Percentiles rank a stretch among this genome's conserved stretches.
Conservation (phyloP, 2,113 vertebrate species). For the Trichomycterus rosablanca region DNA sequence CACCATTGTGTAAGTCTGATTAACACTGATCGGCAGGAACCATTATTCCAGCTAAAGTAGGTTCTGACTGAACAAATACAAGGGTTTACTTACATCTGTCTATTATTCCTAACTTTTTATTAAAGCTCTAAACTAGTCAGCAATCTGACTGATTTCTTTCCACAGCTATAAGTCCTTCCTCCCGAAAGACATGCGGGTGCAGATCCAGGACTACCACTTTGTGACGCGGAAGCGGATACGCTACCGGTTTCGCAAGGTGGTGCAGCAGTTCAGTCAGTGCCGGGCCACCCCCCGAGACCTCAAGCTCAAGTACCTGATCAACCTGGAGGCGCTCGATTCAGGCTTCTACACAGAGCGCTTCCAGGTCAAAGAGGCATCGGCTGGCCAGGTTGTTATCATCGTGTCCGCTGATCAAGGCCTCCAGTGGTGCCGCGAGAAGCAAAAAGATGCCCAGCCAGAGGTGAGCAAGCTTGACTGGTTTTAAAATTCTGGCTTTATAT, state of each 20-base stretch:
- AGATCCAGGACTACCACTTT: constrained; percentile 92
- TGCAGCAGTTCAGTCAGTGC: constrained; percentile 92
- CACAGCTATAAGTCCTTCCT: constrained; percentile 93
- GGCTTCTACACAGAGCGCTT: constrained; percentile 88
- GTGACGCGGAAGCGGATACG: constrained; percentile 93
- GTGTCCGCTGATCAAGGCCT: constrained; percentile 90
- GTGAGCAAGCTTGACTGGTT: constrained; percentile 8
- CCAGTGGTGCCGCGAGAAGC: constrained; percentile 80
- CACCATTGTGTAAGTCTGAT: too few relatives aligned
- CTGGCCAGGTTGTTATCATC: constrained; percentile 78
- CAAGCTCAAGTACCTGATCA: constrained; percentile 96
- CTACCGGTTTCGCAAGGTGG: constrained; percentile 88
- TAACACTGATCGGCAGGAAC: too few relatives aligned
- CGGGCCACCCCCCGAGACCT: constrained; percentile 87
- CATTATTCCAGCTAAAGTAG: too few relatives aligned
- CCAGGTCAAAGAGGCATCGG: constrained; percentile 81
- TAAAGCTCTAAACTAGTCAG: too few relatives aligned
- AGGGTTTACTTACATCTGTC: too few relatives aligned
- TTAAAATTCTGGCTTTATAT: too few relatives aligned
- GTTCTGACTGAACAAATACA: too few relatives aligned
- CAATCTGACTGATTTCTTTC: constrained; percentile 3
- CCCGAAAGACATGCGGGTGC: constrained; percentile 79
- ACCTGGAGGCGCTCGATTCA: constrained; percentile 87
- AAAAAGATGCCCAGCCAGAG: constrained; percentile 38
- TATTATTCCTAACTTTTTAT: too few relatives aligned